Percentiles rank a stretch among this genome's conserved stretches.
Conservation (phyloP, 92 coral and sea anemone genomes). For the Actinernus sp. region DNA sequence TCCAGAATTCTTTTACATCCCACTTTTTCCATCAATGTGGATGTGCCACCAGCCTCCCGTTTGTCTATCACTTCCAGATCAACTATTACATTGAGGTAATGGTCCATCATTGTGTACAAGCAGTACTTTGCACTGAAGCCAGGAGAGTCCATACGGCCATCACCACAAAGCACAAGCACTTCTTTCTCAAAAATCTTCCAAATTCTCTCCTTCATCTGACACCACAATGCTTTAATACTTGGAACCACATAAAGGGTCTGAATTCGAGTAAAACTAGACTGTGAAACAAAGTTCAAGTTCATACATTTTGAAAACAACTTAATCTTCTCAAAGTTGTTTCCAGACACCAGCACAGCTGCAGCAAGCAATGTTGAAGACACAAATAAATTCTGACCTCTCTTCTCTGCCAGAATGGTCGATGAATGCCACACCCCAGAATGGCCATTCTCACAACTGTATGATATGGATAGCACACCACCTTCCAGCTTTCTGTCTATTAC, state of each 20-base stretch:
- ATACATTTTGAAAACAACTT: slow-evolving; percentile 12
- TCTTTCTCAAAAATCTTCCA: slow-evolving; percentile 35
- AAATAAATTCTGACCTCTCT: slow-evolving; percentile 33
- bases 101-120: slow-evolving; percentile 44
- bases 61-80: slow-evolving; percentile 24
- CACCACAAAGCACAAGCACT: too few relatives aligned
- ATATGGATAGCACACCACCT: slow-evolving; percentile 23
- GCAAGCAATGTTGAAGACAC: slow-evolving; percentile 28
- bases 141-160: too few relatives aligned
- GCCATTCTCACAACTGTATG: slow-evolving; percentile 31
- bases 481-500: slow-evolving; percentile 10
- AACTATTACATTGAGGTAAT: slow-evolving; percentile 45
- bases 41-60: slow-evolving; percentile 28
- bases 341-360: slow-evolving; percentile 31
- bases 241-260: slow-evolving; percentile 37
- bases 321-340: slow-evolving; percentile 52
- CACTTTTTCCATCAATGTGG: slow-evolving; percentile 28
- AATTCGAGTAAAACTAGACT: slow-evolving; percentile 18
- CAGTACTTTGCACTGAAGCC: slow-evolving; percentile 50
- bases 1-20: slow-evolving; percentile 33
- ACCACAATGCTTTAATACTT: slow-evolving; percentile 24
- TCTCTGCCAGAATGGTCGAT: slow-evolving; percentile 15
- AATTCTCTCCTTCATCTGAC: slow-evolving; percentile 26
- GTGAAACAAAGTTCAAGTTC: slow-evolving; percentile 22
- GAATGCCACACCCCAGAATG: slow-evolving; percentile 42